These are phyloP conservation scores for Chloropsis cyanopogon DNA, from an alignment of 2,113 vertebrate species.

Conservation along the genomic window DNA sequence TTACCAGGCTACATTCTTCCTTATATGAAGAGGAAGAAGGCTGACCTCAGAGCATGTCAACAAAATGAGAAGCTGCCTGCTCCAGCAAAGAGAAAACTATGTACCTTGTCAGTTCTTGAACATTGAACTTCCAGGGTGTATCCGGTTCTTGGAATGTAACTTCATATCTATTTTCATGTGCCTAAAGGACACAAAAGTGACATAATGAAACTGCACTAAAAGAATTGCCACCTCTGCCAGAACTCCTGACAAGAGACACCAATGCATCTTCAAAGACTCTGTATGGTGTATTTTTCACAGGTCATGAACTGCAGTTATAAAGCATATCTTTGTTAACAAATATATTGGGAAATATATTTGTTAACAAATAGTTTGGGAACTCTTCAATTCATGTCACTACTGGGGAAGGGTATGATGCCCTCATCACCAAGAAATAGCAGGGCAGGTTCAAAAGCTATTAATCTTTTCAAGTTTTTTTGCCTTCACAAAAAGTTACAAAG, in stretches of 20 bases:
- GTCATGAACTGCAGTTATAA: not conserved
- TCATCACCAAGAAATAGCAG: not conserved
- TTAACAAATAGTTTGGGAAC: not conserved
- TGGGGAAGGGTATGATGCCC: not conserved
- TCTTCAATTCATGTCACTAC: not conserved
- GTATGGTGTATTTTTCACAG: not conserved
- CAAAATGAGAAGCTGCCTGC: not conserved
- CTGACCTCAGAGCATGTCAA: not conserved
- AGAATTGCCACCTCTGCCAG: not conserved
- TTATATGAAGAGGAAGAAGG: not conserved
- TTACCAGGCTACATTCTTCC: not conserved
- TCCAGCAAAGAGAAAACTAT: conserved; percentile 21
- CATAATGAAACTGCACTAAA: not conserved
- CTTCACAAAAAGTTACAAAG: not conserved
- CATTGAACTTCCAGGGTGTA: conserved; percentile 82
- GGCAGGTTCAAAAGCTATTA: not conserved
- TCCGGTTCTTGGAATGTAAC: conserved; percentile 80
- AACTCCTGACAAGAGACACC: not conserved
- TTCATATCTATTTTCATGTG: conserved; percentile 76
- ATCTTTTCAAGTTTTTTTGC: not conserved
- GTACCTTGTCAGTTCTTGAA: conserved; percentile 78
- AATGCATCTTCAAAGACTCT: accelerated
- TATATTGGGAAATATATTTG: not conserved
- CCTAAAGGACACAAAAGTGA: conserved; percentile 67
- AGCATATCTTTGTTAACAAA: not conserved